These are phyloP conservation scores for Phaenicophaeus curvirostris DNA, from an alignment of 2,797 vertebrate genomes.

Conservation along the genomic window DNA sequence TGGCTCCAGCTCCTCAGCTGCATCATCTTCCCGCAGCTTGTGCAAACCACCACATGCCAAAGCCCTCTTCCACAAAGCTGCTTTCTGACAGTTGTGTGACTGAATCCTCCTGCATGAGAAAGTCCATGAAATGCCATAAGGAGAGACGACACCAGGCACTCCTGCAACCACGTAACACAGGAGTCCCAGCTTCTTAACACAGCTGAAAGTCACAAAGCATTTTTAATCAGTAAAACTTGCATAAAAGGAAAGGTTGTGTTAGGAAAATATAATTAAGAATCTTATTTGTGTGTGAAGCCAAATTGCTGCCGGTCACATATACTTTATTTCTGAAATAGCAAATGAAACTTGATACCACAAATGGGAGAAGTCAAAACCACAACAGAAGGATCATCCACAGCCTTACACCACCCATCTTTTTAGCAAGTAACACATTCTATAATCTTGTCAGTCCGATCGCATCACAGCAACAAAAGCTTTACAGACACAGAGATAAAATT, in stretches of 20 bases:
- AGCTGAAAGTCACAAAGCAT: background rate
- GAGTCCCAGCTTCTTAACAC: background rate
- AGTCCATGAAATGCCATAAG: background rate
- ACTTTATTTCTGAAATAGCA: background rate
- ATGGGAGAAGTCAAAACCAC: slow-evolving; percentile 19
- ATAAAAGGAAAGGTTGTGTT: background rate
- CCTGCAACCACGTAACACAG: background rate
- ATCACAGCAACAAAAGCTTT: background rate
- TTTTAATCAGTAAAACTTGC: background rate
- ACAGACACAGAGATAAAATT: background rate
- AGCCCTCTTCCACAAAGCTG: background rate
- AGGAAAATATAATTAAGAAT: background rate
- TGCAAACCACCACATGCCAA: background rate
- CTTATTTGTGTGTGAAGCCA: background rate
- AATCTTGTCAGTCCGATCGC: background rate
- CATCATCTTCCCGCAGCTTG: background rate
- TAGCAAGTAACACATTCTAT: background rate
- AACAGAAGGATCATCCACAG: background rate
- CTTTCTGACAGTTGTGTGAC: background rate
- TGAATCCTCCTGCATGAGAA: background rate
- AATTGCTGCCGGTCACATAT: background rate
- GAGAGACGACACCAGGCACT: background rate
- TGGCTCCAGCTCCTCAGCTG: background rate
- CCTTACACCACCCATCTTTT: background rate
- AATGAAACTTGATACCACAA: background rate